These are phyloP conservation scores for Caenorhabditis plicata DNA, from an alignment of 2,888 invertebrate genomes.

Conservation along the genomic window DNA sequence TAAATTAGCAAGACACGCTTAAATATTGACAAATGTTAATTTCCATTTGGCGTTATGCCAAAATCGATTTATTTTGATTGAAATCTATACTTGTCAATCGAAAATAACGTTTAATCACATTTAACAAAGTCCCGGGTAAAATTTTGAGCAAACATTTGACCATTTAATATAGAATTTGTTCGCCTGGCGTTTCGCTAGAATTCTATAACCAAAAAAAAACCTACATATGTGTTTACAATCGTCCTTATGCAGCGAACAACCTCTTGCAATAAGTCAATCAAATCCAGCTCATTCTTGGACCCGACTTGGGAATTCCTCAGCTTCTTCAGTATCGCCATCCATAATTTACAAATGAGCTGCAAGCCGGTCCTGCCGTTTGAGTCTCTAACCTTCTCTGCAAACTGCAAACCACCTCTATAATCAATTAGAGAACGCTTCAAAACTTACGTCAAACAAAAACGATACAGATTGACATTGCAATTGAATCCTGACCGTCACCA, in stretches of 20 bases:
- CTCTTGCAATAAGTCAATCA: conserved; percentile 33
- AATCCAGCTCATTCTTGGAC: conserved; percentile 15
- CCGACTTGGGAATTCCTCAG: conserved; percentile 7
- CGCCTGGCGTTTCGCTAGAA: too few species aligned
- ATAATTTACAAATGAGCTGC: conserved; percentile 20
- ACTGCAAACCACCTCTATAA: conserved; percentile 5
- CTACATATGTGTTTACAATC: conserved; percentile 43
- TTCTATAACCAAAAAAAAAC: conserved; percentile 12
- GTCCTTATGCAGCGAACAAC: conserved; percentile 35
- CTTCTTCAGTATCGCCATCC: conserved; percentile 5
- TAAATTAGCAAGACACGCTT: too few species aligned
- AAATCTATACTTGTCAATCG: too few species aligned
- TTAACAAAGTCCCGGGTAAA: too few species aligned
- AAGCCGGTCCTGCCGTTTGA: conserved; percentile 18
- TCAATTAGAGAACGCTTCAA: background rate
- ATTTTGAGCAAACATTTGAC: too few species aligned
- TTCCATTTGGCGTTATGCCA: too few species aligned
- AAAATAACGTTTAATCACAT: too few species aligned
- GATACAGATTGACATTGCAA: conserved; percentile 20
- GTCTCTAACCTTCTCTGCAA: conserved; percentile 10
- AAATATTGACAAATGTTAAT: too few species aligned
- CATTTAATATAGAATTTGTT: too few species aligned
- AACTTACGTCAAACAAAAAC: conserved; percentile 16
- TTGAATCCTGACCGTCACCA: conserved; percentile 18
- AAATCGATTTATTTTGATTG: too few species aligned